phyloP scores from a whole-genome alignment of 2,113 vertebrate genomes.

The Stomatorhinus ivindoensis region DNA sequence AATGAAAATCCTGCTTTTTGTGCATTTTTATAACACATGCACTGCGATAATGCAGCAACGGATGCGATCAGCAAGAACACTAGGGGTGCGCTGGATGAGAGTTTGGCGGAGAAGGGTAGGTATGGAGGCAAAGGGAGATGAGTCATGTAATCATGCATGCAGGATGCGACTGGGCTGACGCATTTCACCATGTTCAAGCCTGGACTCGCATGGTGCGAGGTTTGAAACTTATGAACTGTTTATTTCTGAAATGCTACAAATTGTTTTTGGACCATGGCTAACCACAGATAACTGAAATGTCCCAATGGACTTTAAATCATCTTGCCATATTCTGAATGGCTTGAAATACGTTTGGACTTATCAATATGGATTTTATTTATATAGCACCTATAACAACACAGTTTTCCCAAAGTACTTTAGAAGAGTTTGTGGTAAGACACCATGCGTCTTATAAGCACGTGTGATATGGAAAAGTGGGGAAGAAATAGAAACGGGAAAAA shows the following conservation, averaged over 20 bases:
- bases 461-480: background rate
- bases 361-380: background rate
- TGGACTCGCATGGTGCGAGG: background rate
- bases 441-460: background rate
- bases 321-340: background rate
- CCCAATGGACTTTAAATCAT: background rate
- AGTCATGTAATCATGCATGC: too few species aligned
- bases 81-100: background rate
- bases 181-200: background rate
- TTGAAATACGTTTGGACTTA: background rate
- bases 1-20: background rate
- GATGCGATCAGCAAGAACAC: background rate
- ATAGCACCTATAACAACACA: background rate
- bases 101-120: background rate
- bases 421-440: background rate
- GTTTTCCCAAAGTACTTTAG: background rate
- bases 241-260: background rate
- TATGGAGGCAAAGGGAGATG: background rate
- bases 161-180: background rate
- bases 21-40: too few species aligned
- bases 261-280: background rate
- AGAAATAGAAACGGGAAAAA: background rate
- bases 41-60: background rate
- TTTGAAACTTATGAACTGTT: background rate
- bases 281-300: background rate